Percentiles rank a stretch among this genome's conserved stretches.
phyloP scores from a whole-genome alignment of 2,888 invertebrate genomes.

The Parascotia fuliginaria region DNA sequence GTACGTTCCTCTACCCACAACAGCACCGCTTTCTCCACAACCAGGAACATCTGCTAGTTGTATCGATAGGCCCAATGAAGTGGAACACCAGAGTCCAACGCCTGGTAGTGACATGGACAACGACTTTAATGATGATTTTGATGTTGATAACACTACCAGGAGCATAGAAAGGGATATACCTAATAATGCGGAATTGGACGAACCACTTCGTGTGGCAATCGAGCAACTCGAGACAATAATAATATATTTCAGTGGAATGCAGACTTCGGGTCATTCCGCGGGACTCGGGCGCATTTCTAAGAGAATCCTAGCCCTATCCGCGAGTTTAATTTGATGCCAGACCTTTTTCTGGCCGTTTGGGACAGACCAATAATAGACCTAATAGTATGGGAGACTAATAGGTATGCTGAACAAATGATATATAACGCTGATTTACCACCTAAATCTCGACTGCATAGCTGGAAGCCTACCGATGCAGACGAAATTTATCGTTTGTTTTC shows the following conservation, averaged over 20 bases:
- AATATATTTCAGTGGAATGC: neutral
- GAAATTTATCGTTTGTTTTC: neutral
- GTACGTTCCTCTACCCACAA: neutral
- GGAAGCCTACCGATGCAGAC: neutral
- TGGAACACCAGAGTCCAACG: neutral
- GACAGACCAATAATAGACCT: neutral
- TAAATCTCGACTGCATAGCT: neutral
- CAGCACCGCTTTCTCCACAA: neutral
- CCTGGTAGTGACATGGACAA: neutral
- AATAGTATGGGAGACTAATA: neutral
- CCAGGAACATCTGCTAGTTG: neutral
- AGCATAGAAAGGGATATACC: neutral
- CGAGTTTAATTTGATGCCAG: neutral
- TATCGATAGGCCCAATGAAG: neutral
- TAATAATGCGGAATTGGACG: neutral
- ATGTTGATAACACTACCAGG: neutral
- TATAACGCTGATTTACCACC: neutral
- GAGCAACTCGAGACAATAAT: neutral
- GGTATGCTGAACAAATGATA: neutral
- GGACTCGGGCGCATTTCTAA: neutral
- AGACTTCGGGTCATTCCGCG: neutral
- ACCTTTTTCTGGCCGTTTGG: neutral
- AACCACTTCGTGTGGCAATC: neutral
- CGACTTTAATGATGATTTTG: neutral
- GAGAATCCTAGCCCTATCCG: neutral